Base-by-base conservation (phyloP, 2,888 invertebrate species). In the Heliothis peltigera region DNA sequence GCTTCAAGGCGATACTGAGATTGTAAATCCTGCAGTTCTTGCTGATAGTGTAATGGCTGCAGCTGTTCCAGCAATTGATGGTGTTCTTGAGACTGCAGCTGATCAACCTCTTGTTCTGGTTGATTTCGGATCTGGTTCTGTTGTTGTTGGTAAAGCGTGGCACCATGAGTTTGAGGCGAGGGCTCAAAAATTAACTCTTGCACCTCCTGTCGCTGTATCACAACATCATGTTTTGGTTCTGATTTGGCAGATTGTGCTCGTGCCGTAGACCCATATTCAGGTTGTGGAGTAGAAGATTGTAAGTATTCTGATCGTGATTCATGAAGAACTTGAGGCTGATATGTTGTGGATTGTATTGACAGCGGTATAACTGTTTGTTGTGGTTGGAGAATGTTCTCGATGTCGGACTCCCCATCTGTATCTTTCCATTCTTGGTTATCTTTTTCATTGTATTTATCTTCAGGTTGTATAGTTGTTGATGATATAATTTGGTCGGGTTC, bases 401-500 rank as follows among this genome's bases (percentile, higher is more conserved):
- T 47, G 10, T 48, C 55, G 12, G 64, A 22, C 2, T 56, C 48
- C 18, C 64, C 43, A 54, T 70, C 46, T 51, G 53, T 15, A 39
- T 47, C 52, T 17, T 44, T 22, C 4, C 42, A 17, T 51, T 64
- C n/a, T 28, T 25, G n/a, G 4, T 48, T 28, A 19, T 32, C 0
- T 8, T 47, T 17, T 35, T 64, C 25, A n/a, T 57, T 46, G 2
- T 15, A 10, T 18, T 42, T 61, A 7, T 61, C 10, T 47, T 59
- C 53, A 46, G 79, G 83, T 35, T 70, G 61, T 64, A 66, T 58
- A 15, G 75, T 74, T 4, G 80, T 74, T 44, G 81, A 72, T 25
- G 74, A 70, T 44, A 68, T 19, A 22, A 54, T 35, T 55, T 80
- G 79, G 55, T 75, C 74, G 5, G 65, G 42, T 35, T 42, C 5